Evolutionary conservation across 1,140 invertebrate genomes (phyloP).

Genomic region (Ganaspis sp.): DNA sequence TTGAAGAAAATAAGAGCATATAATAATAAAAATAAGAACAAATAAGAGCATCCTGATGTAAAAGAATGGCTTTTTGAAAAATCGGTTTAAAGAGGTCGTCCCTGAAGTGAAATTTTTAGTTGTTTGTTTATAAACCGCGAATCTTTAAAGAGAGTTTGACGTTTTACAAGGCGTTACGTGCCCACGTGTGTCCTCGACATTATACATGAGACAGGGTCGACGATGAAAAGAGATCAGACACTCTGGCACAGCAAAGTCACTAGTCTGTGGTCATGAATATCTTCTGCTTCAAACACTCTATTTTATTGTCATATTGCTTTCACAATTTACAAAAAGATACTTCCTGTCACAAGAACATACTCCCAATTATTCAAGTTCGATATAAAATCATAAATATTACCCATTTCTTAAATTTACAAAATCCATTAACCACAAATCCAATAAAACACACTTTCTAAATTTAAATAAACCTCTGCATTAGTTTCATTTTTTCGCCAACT

Average conservation of each 20-base stretch:
- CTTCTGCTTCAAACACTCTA: not conserved
- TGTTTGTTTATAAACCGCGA: not conserved
- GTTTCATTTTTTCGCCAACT: too few species aligned
- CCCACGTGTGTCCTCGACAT: conserved; percentile 2
- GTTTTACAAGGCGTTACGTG: conserved; percentile 21
- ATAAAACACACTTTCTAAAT: too few species aligned
- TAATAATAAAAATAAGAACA: too few species aligned
- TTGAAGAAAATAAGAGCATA: too few species aligned
- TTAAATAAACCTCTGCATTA: too few species aligned
- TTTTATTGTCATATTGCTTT: not conserved
- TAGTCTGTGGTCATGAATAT: not conserved
- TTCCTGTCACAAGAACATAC: not conserved
- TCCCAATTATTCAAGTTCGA: not conserved
- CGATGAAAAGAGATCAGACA: conserved; percentile 9
- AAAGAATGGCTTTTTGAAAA: too few species aligned
- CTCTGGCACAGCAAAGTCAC: not conserved
- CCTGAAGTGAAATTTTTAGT: conserved; percentile 2
- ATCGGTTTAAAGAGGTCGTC: not conserved
- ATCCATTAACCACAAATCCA: too few species aligned
- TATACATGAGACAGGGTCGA: not conserved
- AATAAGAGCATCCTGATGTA: too few species aligned
- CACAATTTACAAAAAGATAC: not conserved
- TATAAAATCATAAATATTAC: too few species aligned
- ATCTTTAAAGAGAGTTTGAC: conserved; percentile 15
- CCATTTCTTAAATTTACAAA: too few species aligned